Evolutionary conservation across 2,797 vertebrate genomes (phyloP), one percentile per base, ranked within the genome.

Genomic region (Coregonus sp.): DNA sequence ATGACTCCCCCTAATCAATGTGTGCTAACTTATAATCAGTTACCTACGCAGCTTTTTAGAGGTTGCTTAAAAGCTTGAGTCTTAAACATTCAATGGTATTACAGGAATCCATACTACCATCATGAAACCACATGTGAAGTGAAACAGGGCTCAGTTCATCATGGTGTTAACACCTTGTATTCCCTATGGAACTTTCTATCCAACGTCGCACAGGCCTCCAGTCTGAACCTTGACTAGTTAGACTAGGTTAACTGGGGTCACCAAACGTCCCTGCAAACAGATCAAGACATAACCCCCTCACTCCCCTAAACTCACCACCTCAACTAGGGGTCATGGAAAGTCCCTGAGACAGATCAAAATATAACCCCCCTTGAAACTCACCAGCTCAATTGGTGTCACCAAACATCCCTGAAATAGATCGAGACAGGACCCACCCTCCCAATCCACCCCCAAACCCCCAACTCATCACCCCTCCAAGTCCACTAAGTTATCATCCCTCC

Each of bases 111-210:
- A 47, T 11, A 29, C 68, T 35, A 0, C 77, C 59, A 79, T 16
- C 1, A n/a, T 25, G 25, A 25, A 25, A 25, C 31, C 29, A 3
- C 54, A 37, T 20, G 77, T 78, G 78, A 87, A 78, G 77, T 35
- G 59, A 85, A 88, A 51, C 20, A 89, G 84, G 80, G 76, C 76
- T 79, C 74, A 75, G 86, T 88, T 84, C 86, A 83, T 87, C 76
- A 61, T 61, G 63, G 80, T 80, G 78, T 90, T 88, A 86, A 83
- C 76, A 76, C 87, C 88, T 85, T 79, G 72, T 20, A 25, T 66
- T 84, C 86, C 82, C 86, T 33, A 35, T 81, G 90, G 81, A 76
- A 81, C 72, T 63, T 82, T 67, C 61, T 56, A 63, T 76, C 81
- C 63, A 31, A 74, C 29, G 75, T 66, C 83, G 79, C 63, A 68